Conservation (phyloP, 92 coral and sea anemone genomes). For the Epizoanthus stellaris region DNA sequence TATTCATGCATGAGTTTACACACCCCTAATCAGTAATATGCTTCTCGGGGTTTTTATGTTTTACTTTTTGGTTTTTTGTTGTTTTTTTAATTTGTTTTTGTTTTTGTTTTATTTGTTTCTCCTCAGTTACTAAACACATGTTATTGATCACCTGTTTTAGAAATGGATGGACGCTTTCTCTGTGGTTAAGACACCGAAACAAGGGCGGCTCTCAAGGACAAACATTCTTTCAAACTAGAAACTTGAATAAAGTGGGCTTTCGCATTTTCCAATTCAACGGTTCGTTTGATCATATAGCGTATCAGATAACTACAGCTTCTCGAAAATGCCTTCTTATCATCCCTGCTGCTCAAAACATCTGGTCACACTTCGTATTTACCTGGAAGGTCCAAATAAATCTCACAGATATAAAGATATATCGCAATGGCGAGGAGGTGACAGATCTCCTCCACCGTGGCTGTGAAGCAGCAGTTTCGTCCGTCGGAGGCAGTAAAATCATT, state of each 20-base stretch:
- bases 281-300: constrained; percentile 37
- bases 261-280: constrained; percentile 34
- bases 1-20: no score
- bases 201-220: neutral
- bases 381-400: neutral
- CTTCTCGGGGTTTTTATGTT: no score
- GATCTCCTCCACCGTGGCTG: constrained; percentile 8
- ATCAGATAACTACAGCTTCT: neutral
- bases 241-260: constrained; percentile 33
- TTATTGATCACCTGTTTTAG: neutral
- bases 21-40: no score
- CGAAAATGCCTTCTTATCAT: neutral
- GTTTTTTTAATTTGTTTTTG: no score
- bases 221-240: constrained; percentile 37
- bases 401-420: constrained; percentile 1
- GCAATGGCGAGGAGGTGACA: constrained; percentile 16
- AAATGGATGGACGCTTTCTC: constrained; percentile 23
- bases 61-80: no score
- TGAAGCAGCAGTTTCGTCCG: neutral
- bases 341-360: constrained; percentile 23
- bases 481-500: neutral
- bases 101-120: neutral
- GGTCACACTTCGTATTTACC: constrained; percentile 41
- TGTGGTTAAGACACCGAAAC: constrained; percentile 49
- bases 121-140: neutral